phyloP scores from a whole-genome alignment of 2,888 invertebrate species.

The Archips xylosteana region DNA sequence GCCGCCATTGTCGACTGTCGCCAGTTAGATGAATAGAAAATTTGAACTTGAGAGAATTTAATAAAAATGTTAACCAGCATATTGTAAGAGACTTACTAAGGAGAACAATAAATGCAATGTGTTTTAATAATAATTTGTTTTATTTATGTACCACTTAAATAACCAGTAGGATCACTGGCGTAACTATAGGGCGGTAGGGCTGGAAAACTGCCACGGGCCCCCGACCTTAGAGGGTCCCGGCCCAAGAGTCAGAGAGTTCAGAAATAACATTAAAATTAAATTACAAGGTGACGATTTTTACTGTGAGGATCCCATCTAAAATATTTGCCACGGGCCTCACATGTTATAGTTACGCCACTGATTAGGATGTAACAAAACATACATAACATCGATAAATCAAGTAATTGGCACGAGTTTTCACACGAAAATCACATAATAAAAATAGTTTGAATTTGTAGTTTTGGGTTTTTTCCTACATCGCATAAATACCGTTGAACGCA shows the following conservation, averaged over 20 bases:
- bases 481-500: too few relatives aligned
- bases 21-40: constrained; percentile 17
- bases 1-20: neutral
- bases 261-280: too few relatives aligned
- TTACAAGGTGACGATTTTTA: too few relatives aligned
- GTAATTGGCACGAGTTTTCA: neutral
- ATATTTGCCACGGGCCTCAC: too few relatives aligned
- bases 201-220: too few relatives aligned
- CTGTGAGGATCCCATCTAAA: too few relatives aligned
- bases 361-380: neutral
- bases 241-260: too few relatives aligned
- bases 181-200: too few relatives aligned
- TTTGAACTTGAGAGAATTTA: constrained; percentile 38
- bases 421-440: neutral
- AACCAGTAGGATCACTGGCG: neutral
- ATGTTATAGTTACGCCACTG: too few relatives aligned
- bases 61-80: constrained; percentile 71
- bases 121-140: constrained; percentile 66
- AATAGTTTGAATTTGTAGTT: too few relatives aligned
- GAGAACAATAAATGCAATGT: constrained; percentile 73
- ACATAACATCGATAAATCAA: neutral
- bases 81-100: constrained; percentile 75
- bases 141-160: constrained; percentile 51
- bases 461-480: too few relatives aligned
- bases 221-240: too few relatives aligned